A percentile compares a stretch with the other conserved stretches of the same genome.
Conservation (phyloP, 2,113 vertebrate genomes). For the Sphyrna mokarran region DNA sequence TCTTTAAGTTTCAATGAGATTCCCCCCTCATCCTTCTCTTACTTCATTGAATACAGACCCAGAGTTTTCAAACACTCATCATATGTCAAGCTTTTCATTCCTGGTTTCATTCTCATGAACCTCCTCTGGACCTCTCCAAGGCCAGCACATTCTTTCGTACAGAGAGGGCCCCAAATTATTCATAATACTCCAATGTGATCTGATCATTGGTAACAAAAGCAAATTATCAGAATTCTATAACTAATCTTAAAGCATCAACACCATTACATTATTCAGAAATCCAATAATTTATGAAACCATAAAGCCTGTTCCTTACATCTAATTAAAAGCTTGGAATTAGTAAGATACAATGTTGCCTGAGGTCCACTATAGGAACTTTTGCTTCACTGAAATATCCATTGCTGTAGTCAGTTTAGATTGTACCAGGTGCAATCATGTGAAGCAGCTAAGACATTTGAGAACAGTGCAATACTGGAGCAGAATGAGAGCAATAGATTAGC, state of each 20-base stretch:
- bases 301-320: background rate
- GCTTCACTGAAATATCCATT: background rate
- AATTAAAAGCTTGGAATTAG: background rate
- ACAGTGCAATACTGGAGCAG: background rate
- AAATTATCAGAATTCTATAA: background rate
- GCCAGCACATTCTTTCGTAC: no score
- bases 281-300: background rate
- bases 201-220: background rate
- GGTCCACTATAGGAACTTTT: background rate
- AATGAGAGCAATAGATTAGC: background rate
- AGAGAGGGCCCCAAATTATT: no score
- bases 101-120: no score
- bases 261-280: background rate
- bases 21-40: no score
- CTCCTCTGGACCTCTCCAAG: no score
- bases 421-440: background rate
- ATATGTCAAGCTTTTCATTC: no score
- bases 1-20: no score
- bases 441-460: background rate
- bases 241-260: background rate
- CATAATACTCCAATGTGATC: no score
- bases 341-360: background rate
- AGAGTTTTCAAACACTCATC: no score
- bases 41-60: no score
- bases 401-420: background rate